A percentile compares a stretch with the other conserved stretches of the same genome.
phyloP scores from a whole-genome alignment of 1,140 invertebrate genomes.

The Drosophila rhopaloa region DNA sequence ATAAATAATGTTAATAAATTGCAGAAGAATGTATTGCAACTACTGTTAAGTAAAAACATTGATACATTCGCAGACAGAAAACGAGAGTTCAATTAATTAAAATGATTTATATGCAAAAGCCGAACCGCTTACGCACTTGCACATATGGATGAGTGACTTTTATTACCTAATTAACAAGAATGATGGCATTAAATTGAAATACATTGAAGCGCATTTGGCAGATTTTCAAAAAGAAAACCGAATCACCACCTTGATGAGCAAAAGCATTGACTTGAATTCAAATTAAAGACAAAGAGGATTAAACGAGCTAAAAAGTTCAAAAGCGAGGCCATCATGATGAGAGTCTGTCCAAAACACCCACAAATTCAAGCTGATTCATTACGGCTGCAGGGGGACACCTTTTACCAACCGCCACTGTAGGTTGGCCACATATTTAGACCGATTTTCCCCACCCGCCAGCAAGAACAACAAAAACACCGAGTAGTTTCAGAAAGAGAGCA shows the following conservation, averaged over 20 bases:
- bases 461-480: slow-evolving; percentile 53
- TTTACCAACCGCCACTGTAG: slow-evolving; percentile 51
- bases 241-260: slow-evolving; percentile 9
- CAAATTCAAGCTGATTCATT: slow-evolving; percentile 18
- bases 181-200: slow-evolving; percentile 25
- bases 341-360: not conserved
- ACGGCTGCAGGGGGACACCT: slow-evolving; percentile 5
- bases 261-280: slow-evolving; percentile 26
- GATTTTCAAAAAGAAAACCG: slow-evolving; percentile 21
- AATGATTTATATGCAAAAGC: slow-evolving; percentile 19
- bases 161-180: slow-evolving; percentile 50
- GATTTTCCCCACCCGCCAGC: slow-evolving; percentile 48
- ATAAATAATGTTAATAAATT: not conserved
- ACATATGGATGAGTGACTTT: slow-evolving; percentile 30
- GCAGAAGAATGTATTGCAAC: not conserved
- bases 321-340: slow-evolving; percentile 1
- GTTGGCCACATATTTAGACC: slow-evolving; percentile 54
- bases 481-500: slow-evolving; percentile 66
- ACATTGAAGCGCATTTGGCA: slow-evolving; percentile 42
- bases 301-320: slow-evolving; percentile 20
- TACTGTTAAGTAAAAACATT: not conserved
- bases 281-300: slow-evolving; percentile 21
- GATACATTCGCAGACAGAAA: not conserved
- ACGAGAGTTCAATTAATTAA: slow-evolving; percentile 31
- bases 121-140: slow-evolving; percentile 37